Base-by-base conservation (phyloP, 2,888 invertebrate genomes). In the Nasonia oneida region DNA sequence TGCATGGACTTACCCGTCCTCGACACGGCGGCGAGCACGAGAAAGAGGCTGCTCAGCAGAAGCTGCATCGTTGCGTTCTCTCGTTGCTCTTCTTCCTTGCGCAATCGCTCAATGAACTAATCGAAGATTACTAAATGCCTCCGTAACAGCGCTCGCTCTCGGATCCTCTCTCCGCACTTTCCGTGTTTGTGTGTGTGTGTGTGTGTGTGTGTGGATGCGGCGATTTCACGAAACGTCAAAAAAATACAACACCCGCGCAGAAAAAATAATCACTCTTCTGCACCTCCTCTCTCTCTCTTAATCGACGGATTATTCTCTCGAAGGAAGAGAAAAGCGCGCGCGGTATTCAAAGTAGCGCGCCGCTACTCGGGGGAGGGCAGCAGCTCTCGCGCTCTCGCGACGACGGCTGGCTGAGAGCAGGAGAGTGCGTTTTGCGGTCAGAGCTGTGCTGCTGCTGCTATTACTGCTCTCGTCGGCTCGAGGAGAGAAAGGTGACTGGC, bases 401-500 rank as follows among this genome's bases (percentile, higher is more conserved):
- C n/a, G 18, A 18, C 57, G 57, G n/a, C 57, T 6, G 6, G 57
- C 18, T n/a, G 42, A 23, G 42, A 42, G 73, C 42, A 73, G 14
- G 37, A 47, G 53, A 75, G 33, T 53, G 53, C 50, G 53, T 50
- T 53, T 23, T 18, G n/a, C 33, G 42, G 39, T 23, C 71, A 64
- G 18, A 37, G 71, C 39, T 39, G 18, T 10, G 23, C n/a, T 61
- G 57, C 57, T 61, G 23, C 57, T 42, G 23, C 23, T 23, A 23
- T 23, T 23, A 23, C 23, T 23, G 73, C 73, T 70, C 86, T 86
- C 84, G 33, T 81, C 86, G 91, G 90, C 92, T 91, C 92, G 92
- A 92, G 88, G 92, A 92, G 92, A 92, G 92, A 92, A 92, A 92
- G 92, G 92, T 91, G 92, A 92, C 92, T 92, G 92, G 89, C 87